Evolutionary conservation across 2,113 vertebrate genomes (phyloP), one percentile per base, ranked within the genome.

Genomic region (Calypte anna): DNA sequence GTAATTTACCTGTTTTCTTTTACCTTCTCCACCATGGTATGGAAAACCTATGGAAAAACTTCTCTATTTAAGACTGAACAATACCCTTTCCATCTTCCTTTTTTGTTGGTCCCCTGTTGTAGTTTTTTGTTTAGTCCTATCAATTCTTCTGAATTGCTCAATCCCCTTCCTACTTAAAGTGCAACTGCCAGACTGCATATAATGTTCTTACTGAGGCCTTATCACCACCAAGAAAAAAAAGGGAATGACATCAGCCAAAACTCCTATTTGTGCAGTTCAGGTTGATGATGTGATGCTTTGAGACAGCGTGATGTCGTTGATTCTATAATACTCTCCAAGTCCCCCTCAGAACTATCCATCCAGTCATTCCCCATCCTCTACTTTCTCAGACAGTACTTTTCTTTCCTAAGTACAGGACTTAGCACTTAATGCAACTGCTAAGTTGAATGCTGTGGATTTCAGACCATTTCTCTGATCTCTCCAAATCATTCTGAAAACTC

Each of bases 361-460:
- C 46, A 58, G 82, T 94, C 64, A 55, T 77, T 88, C 22, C 18
- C 38, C 13, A 17, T 83, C 85, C 85, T 92, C 27, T 68, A 50
- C 61, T 87, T 90, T 82, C 48, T 53, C 78, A 92, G 84, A 36
- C 28, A 59, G 4, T 73, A 69, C 64, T 95, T 91, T 93, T 19
- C 16, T 54, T 64, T 82, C 44, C 36, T 91, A 88, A 93, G 58
- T 54, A 87, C 24, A 80, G 67, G 84, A 79, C 58, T 87, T 91
- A 87, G 54, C 82, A 94, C 75, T 59, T 70, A 40, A 72, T 77
- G 79, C 68, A 40, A 40, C 69, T 69, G 72, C 51, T 93, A 72
- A 90, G 76, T 20, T 86, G 86, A 90, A 74, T 55, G n/a, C 68
- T 69, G 9, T 93, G 82, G 40, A 92, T 83, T 90, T 86, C 82